Evolutionary conservation across 2,113 vertebrate species (phyloP).

Genomic region (Corvus cornix): DNA sequence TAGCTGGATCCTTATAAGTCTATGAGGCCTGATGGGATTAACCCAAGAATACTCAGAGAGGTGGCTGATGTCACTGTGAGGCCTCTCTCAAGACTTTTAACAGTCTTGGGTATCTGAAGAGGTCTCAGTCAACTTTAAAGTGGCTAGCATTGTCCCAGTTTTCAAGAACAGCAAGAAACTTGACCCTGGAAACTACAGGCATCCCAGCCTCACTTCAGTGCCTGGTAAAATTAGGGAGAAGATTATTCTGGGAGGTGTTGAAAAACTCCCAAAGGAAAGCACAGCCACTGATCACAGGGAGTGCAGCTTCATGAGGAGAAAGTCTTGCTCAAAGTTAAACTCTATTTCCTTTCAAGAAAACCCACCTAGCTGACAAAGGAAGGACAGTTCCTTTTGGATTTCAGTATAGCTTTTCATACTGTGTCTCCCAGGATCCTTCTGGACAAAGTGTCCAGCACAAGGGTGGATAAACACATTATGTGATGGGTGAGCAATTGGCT

Average conservation of each 20-base stretch:
- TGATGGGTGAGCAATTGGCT: not conserved
- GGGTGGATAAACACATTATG: not conserved
- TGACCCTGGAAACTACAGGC: not conserved
- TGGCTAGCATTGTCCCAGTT: not conserved
- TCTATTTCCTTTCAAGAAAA: not conserved
- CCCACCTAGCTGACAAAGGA: not conserved
- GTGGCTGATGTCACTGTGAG: not conserved
- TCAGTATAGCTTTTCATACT: not conserved
- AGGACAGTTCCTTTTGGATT: not conserved
- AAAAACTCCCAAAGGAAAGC: not conserved
- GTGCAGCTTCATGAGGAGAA: not conserved
- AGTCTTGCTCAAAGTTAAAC: not conserved
- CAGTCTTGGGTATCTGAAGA: not conserved
- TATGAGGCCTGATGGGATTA: not conserved
- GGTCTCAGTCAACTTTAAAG: not conserved
- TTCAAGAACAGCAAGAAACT: not conserved
- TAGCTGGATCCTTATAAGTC: not conserved
- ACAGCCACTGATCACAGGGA: not conserved
- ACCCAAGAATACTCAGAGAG: not conserved
- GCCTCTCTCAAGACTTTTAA: not conserved
- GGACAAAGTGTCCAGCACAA: not conserved
- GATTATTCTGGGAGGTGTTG: not conserved
- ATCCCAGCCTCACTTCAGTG: not conserved
- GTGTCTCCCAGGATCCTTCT: not conserved
- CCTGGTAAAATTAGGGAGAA: not conserved